phyloP scores from a whole-genome alignment of 2,888 invertebrate genomes.

The Penaeus monodon region DNA sequence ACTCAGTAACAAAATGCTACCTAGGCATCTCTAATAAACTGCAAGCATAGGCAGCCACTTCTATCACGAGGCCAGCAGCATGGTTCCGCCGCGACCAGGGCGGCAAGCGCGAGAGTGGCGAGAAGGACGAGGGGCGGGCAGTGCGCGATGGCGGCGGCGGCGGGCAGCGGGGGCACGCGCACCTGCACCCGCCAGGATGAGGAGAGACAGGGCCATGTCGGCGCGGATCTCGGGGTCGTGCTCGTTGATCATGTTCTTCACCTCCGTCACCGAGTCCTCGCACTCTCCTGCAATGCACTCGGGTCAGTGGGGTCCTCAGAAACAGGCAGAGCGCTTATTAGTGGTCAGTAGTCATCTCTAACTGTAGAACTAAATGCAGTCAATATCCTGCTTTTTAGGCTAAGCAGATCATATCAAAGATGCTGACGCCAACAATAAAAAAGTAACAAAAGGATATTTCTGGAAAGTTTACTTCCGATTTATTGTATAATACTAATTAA shows the following conservation, averaged over 20 bases:
- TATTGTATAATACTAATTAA: too few species aligned
- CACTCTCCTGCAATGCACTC: constrained; percentile 73
- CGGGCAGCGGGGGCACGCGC: constrained; percentile 78
- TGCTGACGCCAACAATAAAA: too few species aligned
- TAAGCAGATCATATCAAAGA: too few species aligned
- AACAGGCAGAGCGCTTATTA: too few species aligned
- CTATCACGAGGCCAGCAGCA: constrained; percentile 54
- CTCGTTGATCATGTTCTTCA: constrained; percentile 87
- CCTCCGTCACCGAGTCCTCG: constrained; percentile 82
- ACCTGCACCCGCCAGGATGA: constrained; percentile 93
- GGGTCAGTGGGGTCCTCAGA: too few species aligned
- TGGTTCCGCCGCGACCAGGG: constrained; percentile 27
- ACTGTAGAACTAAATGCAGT: too few species aligned
- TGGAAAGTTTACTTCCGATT: too few species aligned
- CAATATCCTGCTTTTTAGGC: too few species aligned
- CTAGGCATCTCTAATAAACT: constrained; percentile 60
- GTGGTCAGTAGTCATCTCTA: too few species aligned
- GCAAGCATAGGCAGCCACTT: constrained; percentile 59
- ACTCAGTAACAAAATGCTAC: constrained; percentile 61
- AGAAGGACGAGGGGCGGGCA: constrained; percentile 35
- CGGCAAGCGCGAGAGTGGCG: constrained; percentile 15
- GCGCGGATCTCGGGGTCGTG: constrained; percentile 88
- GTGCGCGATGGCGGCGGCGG: constrained; percentile 18
- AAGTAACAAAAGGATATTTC: too few species aligned
- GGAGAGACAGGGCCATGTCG: constrained; percentile 87